phyloP scores from a whole-genome alignment of 2,888 invertebrate genomes.

The Melanchra persicariae region DNA sequence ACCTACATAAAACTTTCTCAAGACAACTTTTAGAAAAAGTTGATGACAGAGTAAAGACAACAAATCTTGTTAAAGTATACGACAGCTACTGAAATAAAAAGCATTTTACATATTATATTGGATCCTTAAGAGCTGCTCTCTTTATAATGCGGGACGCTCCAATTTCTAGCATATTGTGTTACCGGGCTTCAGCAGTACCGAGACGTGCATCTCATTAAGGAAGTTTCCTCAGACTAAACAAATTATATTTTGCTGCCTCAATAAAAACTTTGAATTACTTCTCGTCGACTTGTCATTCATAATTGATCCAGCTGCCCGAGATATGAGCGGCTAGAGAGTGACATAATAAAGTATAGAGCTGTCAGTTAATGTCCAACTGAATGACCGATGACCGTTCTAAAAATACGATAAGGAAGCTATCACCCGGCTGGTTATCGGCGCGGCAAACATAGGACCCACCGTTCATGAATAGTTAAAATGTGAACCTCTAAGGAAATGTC shows the following conservation, averaged over 20 bases:
- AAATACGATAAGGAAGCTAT: constrained; percentile 82
- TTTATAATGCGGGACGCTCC: constrained; percentile 41
- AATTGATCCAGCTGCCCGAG: constrained; percentile 36
- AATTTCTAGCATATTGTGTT: constrained; percentile 55
- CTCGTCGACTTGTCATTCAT: constrained; percentile 31
- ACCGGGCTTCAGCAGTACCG: constrained; percentile 26
- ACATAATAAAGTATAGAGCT: constrained; percentile 40
- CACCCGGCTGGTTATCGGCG: constrained; percentile 77
- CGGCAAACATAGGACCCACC: constrained; percentile 77
- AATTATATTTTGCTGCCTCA: constrained; percentile 34
- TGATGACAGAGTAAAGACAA: background rate
- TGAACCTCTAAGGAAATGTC: constrained; percentile 71
- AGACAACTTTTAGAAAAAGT: background rate
- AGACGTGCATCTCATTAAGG: constrained; percentile 24
- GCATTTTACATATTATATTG: constrained; percentile 36
- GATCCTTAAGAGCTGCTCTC: constrained; percentile 31
- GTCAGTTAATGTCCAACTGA: constrained; percentile 50
- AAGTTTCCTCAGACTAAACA: constrained; percentile 26
- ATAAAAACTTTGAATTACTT: constrained; percentile 34
- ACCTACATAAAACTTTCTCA: background rate
- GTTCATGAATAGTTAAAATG: constrained; percentile 84
- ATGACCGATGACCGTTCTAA: constrained; percentile 71
- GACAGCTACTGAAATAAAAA: constrained; percentile 25
- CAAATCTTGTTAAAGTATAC: constrained; percentile 14
- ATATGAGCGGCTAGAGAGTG: constrained; percentile 31